phyloP scores from a whole-genome alignment of 2,797 vertebrate genomes.

The Pampus argenteus region DNA sequence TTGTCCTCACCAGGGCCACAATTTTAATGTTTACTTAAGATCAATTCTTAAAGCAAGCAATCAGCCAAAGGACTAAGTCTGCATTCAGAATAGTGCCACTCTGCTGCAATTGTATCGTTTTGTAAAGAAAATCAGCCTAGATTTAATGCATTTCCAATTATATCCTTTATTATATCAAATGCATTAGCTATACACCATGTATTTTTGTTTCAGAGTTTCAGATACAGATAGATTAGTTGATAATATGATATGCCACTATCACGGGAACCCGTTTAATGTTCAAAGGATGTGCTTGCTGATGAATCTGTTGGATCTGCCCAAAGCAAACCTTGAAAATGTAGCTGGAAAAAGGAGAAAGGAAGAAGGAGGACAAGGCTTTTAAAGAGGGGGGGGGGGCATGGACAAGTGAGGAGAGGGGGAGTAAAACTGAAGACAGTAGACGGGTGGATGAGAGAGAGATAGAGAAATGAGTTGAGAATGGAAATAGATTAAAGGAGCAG shows the following conservation, averaged over 20 bases:
- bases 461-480: conserved; percentile 51
- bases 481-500: conserved; percentile 56
- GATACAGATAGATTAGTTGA: conserved; percentile 68
- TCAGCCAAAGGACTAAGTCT: not conserved
- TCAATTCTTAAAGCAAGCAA: not conserved
- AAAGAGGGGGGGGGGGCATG: conserved; percentile 13
- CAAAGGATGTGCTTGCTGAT: conserved; percentile 52
- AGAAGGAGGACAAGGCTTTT: conserved; percentile 19
- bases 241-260: conserved; percentile 57
- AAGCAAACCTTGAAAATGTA: conserved; percentile 30
- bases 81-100: not conserved
- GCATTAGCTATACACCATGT: conserved; percentile 1
- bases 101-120: not conserved
- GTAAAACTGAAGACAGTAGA: not conserved
- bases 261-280: conserved; percentile 60
- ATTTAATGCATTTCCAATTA: not conserved
- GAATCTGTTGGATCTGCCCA: conserved; percentile 47
- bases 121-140: conserved; percentile 1
- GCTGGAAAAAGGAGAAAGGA: conserved; percentile 9
- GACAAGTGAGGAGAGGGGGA: not conserved
- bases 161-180: conserved; percentile 2
- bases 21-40: not conserved
- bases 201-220: not conserved
- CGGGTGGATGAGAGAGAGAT: conserved; percentile 20
- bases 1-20: not conserved